phyloP scores from a whole-genome alignment of 2,113 vertebrate species.

The Eptesicus fuscus region DNA sequence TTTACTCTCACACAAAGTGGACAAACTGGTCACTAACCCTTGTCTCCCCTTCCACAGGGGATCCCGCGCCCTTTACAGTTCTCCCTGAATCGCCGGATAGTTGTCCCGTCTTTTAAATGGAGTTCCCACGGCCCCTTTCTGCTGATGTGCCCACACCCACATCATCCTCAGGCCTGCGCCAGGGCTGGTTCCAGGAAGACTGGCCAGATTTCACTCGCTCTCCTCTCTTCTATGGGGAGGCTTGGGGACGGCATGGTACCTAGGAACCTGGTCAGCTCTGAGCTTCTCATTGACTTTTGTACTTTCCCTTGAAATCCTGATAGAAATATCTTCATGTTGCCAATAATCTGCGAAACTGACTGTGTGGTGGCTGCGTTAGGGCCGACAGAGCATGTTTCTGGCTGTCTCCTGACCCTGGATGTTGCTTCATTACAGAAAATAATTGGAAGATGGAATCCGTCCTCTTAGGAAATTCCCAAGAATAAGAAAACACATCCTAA shows the following conservation, averaged over 20 bases:
- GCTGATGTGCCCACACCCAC: not conserved
- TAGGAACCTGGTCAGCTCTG: not conserved
- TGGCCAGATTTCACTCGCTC: fast-evolving
- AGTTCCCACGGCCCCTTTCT: not conserved
- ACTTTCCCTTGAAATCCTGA: not conserved
- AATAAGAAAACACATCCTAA: not conserved
- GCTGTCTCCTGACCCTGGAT: too few species aligned
- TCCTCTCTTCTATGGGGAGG: fast-evolving
- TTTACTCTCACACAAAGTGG: fast-evolving
- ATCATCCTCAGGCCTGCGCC: not conserved
- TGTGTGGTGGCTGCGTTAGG: fast-evolving
- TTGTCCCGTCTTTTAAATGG: not conserved
- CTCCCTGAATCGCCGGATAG: not conserved
- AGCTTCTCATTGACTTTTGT: too few species aligned
- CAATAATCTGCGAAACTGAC: not conserved
- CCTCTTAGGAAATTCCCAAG: not conserved
- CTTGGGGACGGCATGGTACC: fast-evolving
- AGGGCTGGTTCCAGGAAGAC: not conserved
- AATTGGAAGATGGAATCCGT: not conserved
- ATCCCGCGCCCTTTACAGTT: fast-evolving
- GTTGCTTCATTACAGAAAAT: not conserved
- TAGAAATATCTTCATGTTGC: not conserved
- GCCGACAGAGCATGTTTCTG: not conserved
- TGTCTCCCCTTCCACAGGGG: not conserved
- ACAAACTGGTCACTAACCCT: not conserved